Evolutionary conservation across 1,140 invertebrate genomes (phyloP).

Genomic region (Drosophila sp.): DNA sequence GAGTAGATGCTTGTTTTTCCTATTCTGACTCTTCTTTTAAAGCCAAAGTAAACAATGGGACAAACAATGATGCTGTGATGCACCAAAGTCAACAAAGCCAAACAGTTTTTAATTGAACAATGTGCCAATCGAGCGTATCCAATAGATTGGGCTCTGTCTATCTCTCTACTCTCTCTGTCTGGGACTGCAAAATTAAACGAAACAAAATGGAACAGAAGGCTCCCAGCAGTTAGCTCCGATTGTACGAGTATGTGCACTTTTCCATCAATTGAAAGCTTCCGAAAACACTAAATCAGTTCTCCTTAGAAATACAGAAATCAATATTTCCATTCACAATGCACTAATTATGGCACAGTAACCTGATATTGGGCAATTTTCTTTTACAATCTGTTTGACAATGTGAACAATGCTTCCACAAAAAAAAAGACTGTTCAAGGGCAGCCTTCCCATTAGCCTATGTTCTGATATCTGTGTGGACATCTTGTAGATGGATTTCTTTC

Average conservation of each 20-base stretch:
- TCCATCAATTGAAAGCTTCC: not conserved
- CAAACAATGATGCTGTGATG: slow-evolving; percentile 47
- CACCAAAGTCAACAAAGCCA: slow-evolving; percentile 51
- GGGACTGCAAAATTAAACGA: slow-evolving; percentile 57
- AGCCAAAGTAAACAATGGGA: slow-evolving; percentile 54
- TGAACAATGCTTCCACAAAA: too few relatives aligned
- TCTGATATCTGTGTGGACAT: too few relatives aligned
- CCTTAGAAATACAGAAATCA: too few relatives aligned
- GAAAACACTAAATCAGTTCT: not conserved
- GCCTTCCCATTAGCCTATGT: too few relatives aligned
- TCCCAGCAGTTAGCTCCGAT: not conserved
- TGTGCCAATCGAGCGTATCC: slow-evolving; percentile 66
- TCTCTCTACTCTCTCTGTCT: slow-evolving; percentile 15
- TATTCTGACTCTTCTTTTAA: slow-evolving; percentile 53
- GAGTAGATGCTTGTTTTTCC: slow-evolving; percentile 12
- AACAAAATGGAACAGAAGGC: slow-evolving; percentile 49
- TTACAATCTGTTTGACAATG: too few relatives aligned
- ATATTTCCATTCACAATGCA: not conserved
- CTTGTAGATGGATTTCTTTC: too few relatives aligned
- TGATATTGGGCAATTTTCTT: too few relatives aligned
- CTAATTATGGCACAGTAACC: not conserved
- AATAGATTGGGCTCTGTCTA: slow-evolving; percentile 34
- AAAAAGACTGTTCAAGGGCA: too few relatives aligned
- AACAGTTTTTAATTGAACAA: slow-evolving; percentile 77
- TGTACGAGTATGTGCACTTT: too few relatives aligned